Conservation (phyloP, 2,113 vertebrate species). For the Dryoscopus gambensis region DNA sequence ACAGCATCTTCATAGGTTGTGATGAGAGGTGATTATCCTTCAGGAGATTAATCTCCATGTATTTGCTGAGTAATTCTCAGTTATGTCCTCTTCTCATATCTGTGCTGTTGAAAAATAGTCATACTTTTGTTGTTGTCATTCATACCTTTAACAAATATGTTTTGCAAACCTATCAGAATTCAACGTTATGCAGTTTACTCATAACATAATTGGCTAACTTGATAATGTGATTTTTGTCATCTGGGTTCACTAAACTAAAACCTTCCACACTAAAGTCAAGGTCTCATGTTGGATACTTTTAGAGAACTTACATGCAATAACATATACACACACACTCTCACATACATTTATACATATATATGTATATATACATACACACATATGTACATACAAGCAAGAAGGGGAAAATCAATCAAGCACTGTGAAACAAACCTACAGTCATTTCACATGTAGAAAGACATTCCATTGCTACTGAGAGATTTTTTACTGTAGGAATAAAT, state of each 20-base stretch:
- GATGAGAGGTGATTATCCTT: background rate
- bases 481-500: background rate
- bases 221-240: background rate
- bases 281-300: background rate
- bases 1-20: background rate
- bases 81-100: background rate
- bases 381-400: background rate
- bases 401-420: background rate
- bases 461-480: background rate
- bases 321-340: background rate
- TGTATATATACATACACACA: accelerated
- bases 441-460: background rate
- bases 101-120: background rate
- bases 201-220: background rate
- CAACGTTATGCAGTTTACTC: background rate
- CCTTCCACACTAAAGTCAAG: background rate
- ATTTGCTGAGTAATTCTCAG: background rate
- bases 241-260: background rate
- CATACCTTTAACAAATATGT: background rate
- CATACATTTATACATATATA: background rate
- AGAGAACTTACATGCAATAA: background rate
- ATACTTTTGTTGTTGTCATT: background rate
- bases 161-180: background rate
- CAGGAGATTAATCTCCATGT: slow-evolving; percentile 11
- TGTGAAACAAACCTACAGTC: background rate